A percentile compares a stretch with the other conserved stretches of the same genome.
Evolutionary conservation across 2,113 vertebrate genomes (phyloP).

Genomic region (Gopherus evgoodei): DNA sequence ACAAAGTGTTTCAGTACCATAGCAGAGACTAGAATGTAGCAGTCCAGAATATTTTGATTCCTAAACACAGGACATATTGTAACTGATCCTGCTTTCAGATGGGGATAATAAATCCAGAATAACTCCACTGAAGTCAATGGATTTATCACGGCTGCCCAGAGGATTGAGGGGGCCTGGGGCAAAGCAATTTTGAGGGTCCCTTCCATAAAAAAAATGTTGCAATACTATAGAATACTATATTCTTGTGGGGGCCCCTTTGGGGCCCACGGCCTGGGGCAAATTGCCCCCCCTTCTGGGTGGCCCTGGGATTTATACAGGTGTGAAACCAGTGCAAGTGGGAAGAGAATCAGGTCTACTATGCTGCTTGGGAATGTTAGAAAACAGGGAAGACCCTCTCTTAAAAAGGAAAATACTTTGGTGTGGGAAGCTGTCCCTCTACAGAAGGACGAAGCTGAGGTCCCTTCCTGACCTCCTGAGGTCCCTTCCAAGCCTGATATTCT

Average conservation of each 20-base stretch:
- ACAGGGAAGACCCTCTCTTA: not conserved
- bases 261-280: too few species aligned
- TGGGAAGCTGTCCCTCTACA: not conserved
- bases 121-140: not conserved
- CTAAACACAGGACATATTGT: constrained; percentile 9
- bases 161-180: too few species aligned
- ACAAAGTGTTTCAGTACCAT: not conserved
- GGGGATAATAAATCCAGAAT: not conserved
- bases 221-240: too few species aligned
- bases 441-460: not conserved
- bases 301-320: not conserved
- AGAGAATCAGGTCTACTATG: not conserved
- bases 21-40: not conserved
- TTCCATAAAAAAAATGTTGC: too few species aligned
- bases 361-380: not conserved
- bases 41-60: not conserved
- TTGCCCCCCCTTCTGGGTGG: too few species aligned
- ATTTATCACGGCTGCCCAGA: not conserved
- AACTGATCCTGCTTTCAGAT: not conserved
- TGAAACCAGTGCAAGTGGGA: not conserved
- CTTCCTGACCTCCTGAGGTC: too few species aligned
- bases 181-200: too few species aligned
- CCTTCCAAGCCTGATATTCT: too few species aligned
- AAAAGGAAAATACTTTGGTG: not conserved
- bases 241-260: too few species aligned